Base-by-base conservation (phyloP, 2,888 invertebrate species). In the Acronicta alni region DNA sequence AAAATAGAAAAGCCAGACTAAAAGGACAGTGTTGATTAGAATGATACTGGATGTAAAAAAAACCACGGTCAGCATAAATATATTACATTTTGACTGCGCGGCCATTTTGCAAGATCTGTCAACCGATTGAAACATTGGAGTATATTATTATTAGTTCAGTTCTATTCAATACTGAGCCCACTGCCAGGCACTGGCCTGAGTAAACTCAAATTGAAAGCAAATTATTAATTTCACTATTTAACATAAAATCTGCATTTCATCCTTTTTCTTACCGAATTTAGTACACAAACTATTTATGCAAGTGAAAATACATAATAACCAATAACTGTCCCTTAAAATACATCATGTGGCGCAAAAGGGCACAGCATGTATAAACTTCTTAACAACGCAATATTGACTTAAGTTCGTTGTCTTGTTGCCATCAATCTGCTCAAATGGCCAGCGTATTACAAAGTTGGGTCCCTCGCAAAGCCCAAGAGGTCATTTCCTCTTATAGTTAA, bases 401-500 rank as follows among this genome's bases (percentile, higher is more conserved):
- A 91, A 92, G 90, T 85, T 82, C 78, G 85, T 89, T 89, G 90
- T 88, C 90, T 89, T 92, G 92, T 92, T 84, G 75, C 89, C 81
- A 93, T 93, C 91, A 91, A 92, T 93, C 92, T 91, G 83, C 82
- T 79, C 82, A 89, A 93, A 92, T 91, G 88, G 91, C 83, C 81
- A 79, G 79, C 82, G 81, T 81, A 89, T 90, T 91, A 90, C 86
- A 80, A 89, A 90, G 89, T 90, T 90, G 79, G 80, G 72, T 79
- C 80, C 85, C 85, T 83, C 79, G 79, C 67, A 80, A 88, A 88
- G 82, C 91, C 91, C 88, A 79, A 88, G 90, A 92, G 93, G 93
- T 92, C 93, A 93, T 88, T 93, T 92, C 91, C 92, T 89, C 89
- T 89, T 84, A 87, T 86, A 90, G 89, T 93, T 93, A 93, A 92